Base-by-base conservation (phyloP, 2,797 vertebrate species). In the Parauchenoglanis punctatus region DNA sequence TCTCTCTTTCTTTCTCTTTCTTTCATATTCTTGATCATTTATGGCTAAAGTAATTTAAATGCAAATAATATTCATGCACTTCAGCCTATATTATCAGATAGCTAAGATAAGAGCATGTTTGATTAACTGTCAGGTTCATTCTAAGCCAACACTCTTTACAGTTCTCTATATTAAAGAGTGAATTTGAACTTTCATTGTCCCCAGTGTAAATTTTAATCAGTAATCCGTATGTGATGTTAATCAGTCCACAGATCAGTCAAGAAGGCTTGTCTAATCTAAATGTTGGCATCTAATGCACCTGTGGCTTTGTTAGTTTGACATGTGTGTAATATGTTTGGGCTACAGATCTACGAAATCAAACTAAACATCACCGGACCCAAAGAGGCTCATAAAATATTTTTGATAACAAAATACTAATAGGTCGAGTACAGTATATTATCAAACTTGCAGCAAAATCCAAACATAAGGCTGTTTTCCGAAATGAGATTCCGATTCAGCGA, bases 341-440 rank as follows among this genome's bases (percentile, higher is more conserved):
- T 73, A 10, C 65, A 46, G 52, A 65, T n/a, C 68, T 25, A 6
- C 31, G 18, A 49, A 84, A 83, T 67, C 72, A 28, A 83, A 83
- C 20, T 65, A 58, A 83, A 78, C 35, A 61, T 54, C 12, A 77
- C 31, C 46, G 31, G n/a, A 18, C 18, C 44, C 31, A 76, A 88
- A 87, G 86, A 84, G 54, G 78, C 17, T 7, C 59, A 10, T 13
- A 0, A 67, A 44, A 75, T 83, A 44, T 61, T 72, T 77, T 20
- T 2, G 59, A 68, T 25, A 85, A 3, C 89, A 91, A 92, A 91
- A 91, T 92, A 92, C 91, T 89, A 87, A 93, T 86, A 89, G 87
- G 92, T 89, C 81, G 17, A 82, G 84, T 88, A 87, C 78, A 87
- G 90, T 85, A 59, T 49, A 85, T 87, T 90, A 89, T 90, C 87